Conservation (phyloP, 2,888 invertebrate species). For the Euzophera pinguis region DNA sequence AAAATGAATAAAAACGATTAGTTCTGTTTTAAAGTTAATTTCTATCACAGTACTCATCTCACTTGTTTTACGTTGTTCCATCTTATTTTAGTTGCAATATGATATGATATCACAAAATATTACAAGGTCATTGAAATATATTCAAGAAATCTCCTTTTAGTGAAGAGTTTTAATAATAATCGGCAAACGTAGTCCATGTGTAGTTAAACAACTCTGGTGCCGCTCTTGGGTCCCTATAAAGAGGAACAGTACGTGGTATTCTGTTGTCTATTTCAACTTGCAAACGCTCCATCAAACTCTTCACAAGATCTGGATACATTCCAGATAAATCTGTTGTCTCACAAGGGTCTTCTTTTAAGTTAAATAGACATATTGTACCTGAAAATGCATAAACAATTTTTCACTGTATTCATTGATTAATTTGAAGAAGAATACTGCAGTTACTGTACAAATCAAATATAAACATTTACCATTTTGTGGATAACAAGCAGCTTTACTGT, state of each 20-base stretch:
- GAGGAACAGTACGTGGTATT: constrained; percentile 41
- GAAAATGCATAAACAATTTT: constrained; percentile 25
- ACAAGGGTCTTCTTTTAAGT: constrained; percentile 61
- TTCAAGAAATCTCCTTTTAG: neutral
- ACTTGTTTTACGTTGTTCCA: too few relatives aligned
- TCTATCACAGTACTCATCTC: too few relatives aligned
- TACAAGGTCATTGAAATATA: neutral
- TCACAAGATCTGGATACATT: constrained; percentile 38
- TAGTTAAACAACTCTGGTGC: constrained; percentile 49
- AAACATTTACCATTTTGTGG: constrained; percentile 50
- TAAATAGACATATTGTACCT: constrained; percentile 53
- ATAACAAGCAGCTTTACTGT: constrained; percentile 34
- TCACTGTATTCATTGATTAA: neutral
- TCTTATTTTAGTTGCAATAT: too few relatives aligned
- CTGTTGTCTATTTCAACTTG: constrained; percentile 37
- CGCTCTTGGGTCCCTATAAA: constrained; percentile 46
- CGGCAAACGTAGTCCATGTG: constrained; percentile 55
- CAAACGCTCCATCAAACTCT: constrained; percentile 33
- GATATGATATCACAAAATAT: too few relatives aligned
- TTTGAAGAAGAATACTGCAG: neutral
- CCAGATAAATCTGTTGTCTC: constrained; percentile 49
- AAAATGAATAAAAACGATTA: too few relatives aligned
- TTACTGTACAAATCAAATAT: too few relatives aligned
- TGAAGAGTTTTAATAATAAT: constrained; percentile 16
- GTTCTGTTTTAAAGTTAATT: too few relatives aligned